Evolutionary conservation across 2,797 vertebrate genomes (phyloP).

Genomic region (Poecilia gillii): DNA sequence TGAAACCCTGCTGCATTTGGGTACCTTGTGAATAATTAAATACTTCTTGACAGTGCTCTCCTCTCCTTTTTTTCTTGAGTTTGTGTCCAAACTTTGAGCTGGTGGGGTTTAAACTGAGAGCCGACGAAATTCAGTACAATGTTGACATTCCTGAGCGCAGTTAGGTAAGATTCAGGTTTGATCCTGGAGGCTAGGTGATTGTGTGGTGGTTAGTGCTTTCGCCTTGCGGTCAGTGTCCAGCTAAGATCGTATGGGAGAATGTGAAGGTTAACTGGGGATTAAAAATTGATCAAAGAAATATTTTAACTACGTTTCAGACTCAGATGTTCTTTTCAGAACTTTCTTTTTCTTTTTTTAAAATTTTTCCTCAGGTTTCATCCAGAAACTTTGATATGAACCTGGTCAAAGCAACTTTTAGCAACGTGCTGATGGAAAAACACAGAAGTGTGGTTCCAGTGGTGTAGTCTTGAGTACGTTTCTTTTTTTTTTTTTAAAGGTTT

Average conservation of each 20-base stretch:
- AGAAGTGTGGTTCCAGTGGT: background rate
- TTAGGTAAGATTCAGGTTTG: slow-evolving; percentile 6
- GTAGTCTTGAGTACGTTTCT: background rate
- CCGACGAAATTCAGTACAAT: background rate
- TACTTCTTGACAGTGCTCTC: no score
- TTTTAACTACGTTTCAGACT: background rate
- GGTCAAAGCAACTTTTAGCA: background rate
- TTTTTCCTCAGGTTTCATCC: background rate
- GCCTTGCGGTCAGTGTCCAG: background rate
- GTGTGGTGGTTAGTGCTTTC: background rate
- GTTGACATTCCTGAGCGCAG: background rate
- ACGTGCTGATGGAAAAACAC: background rate
- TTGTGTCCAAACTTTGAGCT: background rate
- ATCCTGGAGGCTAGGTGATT: background rate
- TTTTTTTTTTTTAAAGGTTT: background rate
- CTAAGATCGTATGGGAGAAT: background rate
- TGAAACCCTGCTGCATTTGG: background rate
- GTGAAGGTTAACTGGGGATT: background rate
- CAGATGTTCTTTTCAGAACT: background rate
- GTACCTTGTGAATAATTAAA: background rate
- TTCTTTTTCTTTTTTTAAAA: background rate
- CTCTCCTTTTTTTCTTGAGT: background rate
- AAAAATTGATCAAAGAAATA: background rate
- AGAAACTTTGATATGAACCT: background rate
- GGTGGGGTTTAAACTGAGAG: background rate